phyloP scores from a whole-genome alignment of 1,140 invertebrate species.

The Scaptomyza graminum region DNA sequence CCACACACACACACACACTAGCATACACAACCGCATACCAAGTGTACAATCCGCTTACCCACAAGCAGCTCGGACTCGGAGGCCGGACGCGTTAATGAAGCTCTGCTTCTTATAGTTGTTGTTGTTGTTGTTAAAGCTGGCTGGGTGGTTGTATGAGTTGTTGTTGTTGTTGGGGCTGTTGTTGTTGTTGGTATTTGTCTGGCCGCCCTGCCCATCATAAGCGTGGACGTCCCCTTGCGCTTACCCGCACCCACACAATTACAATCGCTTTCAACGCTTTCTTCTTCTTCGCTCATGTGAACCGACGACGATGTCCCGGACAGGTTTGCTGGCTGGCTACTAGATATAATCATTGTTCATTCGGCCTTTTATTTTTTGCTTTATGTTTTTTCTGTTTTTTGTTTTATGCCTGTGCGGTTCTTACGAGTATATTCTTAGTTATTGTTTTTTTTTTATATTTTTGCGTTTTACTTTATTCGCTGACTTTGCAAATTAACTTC shows the following conservation, averaged over 20 bases:
- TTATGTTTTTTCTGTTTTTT: conserved; percentile 1
- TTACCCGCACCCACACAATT: conserved; percentile 43
- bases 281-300: conserved; percentile 42
- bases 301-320: conserved; percentile 42
- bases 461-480: background rate
- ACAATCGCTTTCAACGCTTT: conserved; percentile 59
- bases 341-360: conserved; percentile 70
- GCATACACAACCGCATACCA: background rate
- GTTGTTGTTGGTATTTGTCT: conserved; percentile 43
- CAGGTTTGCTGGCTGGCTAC: conserved; percentile 66
- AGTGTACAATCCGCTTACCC: conserved; percentile 62
- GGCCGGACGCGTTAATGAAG: conserved; percentile 79
- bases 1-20: conserved; percentile 5
- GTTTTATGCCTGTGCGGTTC: conserved; percentile 9
- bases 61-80: conserved; percentile 71
- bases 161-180: conserved; percentile 6
- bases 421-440: background rate
- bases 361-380: background rate
- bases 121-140: conserved; percentile 16
- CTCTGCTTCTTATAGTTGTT: conserved; percentile 45
- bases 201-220: conserved; percentile 35
- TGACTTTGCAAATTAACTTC: conserved; percentile 63
- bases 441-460: conserved; percentile 14
- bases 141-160: background rate
- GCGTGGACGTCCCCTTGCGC: background rate